Percentiles rank a stretch among this genome's conserved stretches.
Conservation (phyloP, 2,888 invertebrate genomes). For the Hypena proboscidalis region DNA sequence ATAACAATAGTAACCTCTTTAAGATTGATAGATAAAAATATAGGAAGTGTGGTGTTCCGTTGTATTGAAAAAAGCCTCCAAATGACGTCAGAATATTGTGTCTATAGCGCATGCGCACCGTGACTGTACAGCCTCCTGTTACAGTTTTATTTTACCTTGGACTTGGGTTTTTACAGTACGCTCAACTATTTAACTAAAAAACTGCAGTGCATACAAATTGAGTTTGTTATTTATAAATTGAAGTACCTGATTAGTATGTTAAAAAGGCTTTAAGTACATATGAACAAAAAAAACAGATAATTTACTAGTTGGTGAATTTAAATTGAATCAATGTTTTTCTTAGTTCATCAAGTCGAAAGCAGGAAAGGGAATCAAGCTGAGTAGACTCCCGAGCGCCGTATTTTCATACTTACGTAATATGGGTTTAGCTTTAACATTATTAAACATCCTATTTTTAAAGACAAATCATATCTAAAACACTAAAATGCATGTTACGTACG, state of each 20-base stretch:
- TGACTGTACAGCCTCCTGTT: slow-evolving; percentile 53
- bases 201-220: slow-evolving; percentile 29
- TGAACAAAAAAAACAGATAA: neutral
- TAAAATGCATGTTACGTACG: too few species aligned
- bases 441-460: too few species aligned
- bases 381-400: neutral
- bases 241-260: too few species aligned
- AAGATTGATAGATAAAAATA: slow-evolving; percentile 21
- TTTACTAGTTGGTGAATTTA: neutral
- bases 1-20: slow-evolving; percentile 13
- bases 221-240: slow-evolving; percentile 25
- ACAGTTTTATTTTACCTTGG: slow-evolving; percentile 74
- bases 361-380: too few species aligned
- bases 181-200: slow-evolving; percentile 38
- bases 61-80: slow-evolving; percentile 41
- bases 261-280: too few species aligned
- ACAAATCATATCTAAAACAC: too few species aligned
- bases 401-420: too few species aligned
- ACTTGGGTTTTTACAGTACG: slow-evolving; percentile 75
- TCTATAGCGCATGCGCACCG: slow-evolving; percentile 29
- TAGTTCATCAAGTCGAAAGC: too few species aligned
- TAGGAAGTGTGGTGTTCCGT: slow-evolving; percentile 47
- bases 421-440: too few species aligned
- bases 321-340: neutral
- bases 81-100: slow-evolving; percentile 56